Percentiles rank a stretch among this genome's conserved stretches.
These are phyloP conservation scores for Oncopodura yosiiana DNA, from an alignment of 1,140 invertebrate genomes.

Conservation along the genomic window DNA sequence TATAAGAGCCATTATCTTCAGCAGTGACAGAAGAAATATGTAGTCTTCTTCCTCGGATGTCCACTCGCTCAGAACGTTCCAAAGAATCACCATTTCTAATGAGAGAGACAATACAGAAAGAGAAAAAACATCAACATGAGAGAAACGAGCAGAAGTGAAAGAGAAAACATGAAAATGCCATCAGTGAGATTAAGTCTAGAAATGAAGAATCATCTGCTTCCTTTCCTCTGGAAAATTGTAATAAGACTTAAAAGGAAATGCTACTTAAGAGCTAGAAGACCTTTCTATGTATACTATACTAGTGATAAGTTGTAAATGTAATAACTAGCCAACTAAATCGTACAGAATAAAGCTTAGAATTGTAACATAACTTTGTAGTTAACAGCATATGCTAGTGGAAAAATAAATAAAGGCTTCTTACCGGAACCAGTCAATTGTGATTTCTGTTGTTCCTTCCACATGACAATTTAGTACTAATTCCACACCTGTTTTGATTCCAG, in stretches of 20 bases:
- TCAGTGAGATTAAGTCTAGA: conserved; percentile 13
- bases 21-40: conserved; percentile 50
- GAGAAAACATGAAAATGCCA: conserved; percentile 15
- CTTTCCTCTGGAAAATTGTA: background rate
- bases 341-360: background rate
- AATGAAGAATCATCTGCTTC: background rate
- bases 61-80: conserved; percentile 48
- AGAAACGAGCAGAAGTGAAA: too few relatives aligned
- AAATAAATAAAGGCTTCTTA: too few relatives aligned
- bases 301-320: background rate
- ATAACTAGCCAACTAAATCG: background rate
- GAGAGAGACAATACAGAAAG: conserved; percentile 6
- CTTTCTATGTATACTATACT: background rate
- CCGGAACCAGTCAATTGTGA: conserved; percentile 65
- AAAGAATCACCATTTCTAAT: conserved; percentile 55
- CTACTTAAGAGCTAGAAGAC: background rate
- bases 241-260: background rate
- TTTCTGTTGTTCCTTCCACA: conserved; percentile 60
- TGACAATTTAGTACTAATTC: conserved; percentile 62
- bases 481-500: conserved; percentile 46
- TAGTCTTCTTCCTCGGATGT: conserved; percentile 54
- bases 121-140: too few relatives aligned
- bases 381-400: too few relatives aligned
- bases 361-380: too few relatives aligned
- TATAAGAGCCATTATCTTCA: conserved; percentile 61